Conservation (phyloP, 2,888 invertebrate species). For the Agrypnus murinus region DNA sequence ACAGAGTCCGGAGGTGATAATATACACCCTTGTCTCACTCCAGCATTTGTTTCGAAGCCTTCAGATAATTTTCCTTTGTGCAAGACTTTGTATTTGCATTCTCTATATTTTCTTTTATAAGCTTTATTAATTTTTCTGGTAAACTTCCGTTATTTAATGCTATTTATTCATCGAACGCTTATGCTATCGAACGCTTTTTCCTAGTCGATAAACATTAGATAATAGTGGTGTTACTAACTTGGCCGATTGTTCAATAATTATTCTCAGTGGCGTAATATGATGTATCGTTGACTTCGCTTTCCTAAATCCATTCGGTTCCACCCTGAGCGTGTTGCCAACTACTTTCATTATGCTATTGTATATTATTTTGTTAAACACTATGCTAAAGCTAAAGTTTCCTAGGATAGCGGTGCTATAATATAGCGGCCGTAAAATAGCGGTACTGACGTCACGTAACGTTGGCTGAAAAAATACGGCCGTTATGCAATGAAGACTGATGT, state of each 20-base stretch:
- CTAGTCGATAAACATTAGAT: neutral
- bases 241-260: neutral
- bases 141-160: neutral
- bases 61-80: slow-evolving; percentile 7
- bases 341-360: too few relatives aligned
- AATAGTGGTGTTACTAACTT: neutral
- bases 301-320: too few relatives aligned
- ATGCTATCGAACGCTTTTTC: neutral
- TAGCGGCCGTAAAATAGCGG: too few relatives aligned
- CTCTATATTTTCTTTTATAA: neutral
- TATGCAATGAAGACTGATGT: too few relatives aligned
- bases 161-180: neutral
- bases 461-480: too few relatives aligned
- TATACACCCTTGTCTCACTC: slow-evolving; percentile 13
- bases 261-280: neutral
- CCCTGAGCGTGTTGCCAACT: too few relatives aligned
- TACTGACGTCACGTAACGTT: too few relatives aligned
- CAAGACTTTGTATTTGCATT: slow-evolving; percentile 2
- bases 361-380: too few relatives aligned
- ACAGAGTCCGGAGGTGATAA: too few relatives aligned
- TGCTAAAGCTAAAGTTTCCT: too few relatives aligned
- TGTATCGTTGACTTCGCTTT: neutral
- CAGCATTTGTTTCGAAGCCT: neutral
- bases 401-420: too few relatives aligned
- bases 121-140: neutral